Percentiles rank a stretch among this genome's conserved stretches.
Conservation (phyloP, 2,113 vertebrate species). For the Poicephalus gulielmi region DNA sequence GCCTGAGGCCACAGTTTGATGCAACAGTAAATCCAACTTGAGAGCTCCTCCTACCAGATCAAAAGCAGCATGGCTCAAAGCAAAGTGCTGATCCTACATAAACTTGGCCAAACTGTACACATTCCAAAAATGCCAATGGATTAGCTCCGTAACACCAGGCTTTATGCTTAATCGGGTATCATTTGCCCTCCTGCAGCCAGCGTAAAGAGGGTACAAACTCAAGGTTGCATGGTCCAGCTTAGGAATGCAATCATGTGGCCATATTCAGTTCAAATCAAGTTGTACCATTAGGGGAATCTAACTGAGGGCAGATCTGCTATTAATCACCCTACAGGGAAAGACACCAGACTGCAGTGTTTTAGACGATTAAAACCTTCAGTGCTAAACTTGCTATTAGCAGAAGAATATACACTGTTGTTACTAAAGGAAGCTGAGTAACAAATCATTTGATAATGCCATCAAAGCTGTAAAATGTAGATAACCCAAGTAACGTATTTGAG, state of each 20-base stretch:
- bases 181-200: not conserved
- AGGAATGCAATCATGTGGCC: not conserved
- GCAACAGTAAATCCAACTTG: not conserved
- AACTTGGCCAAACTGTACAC: not conserved
- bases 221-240: not conserved
- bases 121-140: not conserved
- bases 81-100: not conserved
- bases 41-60: not conserved
- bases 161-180: not conserved
- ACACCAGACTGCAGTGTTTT: not conserved
- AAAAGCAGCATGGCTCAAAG: not conserved
- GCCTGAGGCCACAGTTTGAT: not conserved
- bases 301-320: not conserved
- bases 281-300: not conserved
- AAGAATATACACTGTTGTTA: not conserved
- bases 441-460: not conserved
- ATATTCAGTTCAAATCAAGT: not conserved
- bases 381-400: not conserved
- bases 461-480: not conserved
- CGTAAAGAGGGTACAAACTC: not conserved
- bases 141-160: not conserved
- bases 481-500: not conserved
- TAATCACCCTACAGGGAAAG: not conserved
- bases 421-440: not conserved
- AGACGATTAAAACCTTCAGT: not conserved